Conservation (phyloP, 2,888 invertebrate genomes). For the Omphaloscelis lunosa region DNA sequence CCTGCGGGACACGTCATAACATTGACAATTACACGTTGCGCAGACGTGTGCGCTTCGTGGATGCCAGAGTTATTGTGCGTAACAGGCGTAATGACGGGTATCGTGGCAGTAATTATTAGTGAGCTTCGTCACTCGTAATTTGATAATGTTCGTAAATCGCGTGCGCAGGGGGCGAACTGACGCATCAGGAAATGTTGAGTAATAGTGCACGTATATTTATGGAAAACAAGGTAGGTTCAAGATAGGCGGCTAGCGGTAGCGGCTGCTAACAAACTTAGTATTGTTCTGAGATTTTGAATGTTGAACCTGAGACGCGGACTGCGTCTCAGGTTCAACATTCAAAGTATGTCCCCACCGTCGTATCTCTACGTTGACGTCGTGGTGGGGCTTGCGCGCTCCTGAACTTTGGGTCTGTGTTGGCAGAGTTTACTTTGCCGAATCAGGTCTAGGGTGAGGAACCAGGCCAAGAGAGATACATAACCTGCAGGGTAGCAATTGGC, state of each 20-base stretch:
- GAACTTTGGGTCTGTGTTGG: too few species aligned
- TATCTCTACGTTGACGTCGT: too few species aligned
- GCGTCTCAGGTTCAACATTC: too few species aligned
- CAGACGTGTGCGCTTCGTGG: conserved; percentile 7
- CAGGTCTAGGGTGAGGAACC: too few species aligned
- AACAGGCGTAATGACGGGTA: conserved; percentile 48
- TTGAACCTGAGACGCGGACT: background rate
- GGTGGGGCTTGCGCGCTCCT: too few species aligned
- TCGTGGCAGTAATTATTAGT: conserved; percentile 38
- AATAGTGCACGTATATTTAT: background rate
- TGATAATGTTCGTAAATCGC: conserved; percentile 40
- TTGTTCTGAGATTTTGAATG: background rate
- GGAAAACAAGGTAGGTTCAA: background rate
- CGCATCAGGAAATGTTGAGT: background rate
- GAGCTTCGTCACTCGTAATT: conserved; percentile 36
- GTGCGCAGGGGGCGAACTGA: conserved; percentile 5
- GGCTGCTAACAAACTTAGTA: background rate
- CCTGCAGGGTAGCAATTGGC: too few species aligned
- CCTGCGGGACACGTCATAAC: conserved; percentile 53
- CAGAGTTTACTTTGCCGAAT: too few species aligned
- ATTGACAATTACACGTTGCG: conserved; percentile 40
- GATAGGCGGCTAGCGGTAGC: background rate
- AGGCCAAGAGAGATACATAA: too few species aligned
- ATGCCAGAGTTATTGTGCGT: conserved; percentile 31
- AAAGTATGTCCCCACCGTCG: too few species aligned